phyloP scores from a whole-genome alignment of 2,113 vertebrate species.

The Crotophaga sulcirostris region DNA sequence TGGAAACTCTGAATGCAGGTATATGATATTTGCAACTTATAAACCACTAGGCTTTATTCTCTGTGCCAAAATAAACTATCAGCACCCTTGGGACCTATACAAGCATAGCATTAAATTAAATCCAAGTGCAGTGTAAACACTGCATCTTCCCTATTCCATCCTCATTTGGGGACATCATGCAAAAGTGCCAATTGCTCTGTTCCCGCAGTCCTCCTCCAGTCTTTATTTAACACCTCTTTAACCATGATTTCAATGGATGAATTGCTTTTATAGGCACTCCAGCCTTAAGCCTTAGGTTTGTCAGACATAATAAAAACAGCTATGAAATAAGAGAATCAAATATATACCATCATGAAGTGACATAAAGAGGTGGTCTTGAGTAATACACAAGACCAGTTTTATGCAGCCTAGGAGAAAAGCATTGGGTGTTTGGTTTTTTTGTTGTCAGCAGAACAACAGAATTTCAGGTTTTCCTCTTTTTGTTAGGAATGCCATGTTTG shows the following conservation, averaged over 20 bases:
- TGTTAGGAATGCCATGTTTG: background rate
- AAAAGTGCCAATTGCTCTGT: background rate
- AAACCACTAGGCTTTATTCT: background rate
- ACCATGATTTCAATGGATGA: background rate
- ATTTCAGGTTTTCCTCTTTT: background rate
- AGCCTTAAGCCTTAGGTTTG: background rate
- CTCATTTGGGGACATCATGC: background rate
- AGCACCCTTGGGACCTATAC: background rate
- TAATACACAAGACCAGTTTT: background rate
- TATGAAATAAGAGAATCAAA: background rate
- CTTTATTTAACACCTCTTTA: background rate
- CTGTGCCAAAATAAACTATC: background rate
- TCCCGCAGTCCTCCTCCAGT: background rate
- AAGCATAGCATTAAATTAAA: background rate
- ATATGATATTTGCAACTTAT: background rate
- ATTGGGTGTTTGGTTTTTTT: background rate
- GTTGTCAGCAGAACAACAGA: background rate
- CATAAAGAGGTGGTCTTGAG: background rate
- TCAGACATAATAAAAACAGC: background rate
- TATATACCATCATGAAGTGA: background rate
- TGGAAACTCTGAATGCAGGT: constrained; percentile 12
- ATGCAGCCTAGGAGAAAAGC: background rate
- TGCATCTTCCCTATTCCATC: background rate
- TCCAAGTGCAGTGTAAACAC: background rate
- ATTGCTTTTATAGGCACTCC: background rate